Evolutionary conservation across 1,140 invertebrate genomes (phyloP).

Genomic region (Campoletis sonorensis): DNA sequence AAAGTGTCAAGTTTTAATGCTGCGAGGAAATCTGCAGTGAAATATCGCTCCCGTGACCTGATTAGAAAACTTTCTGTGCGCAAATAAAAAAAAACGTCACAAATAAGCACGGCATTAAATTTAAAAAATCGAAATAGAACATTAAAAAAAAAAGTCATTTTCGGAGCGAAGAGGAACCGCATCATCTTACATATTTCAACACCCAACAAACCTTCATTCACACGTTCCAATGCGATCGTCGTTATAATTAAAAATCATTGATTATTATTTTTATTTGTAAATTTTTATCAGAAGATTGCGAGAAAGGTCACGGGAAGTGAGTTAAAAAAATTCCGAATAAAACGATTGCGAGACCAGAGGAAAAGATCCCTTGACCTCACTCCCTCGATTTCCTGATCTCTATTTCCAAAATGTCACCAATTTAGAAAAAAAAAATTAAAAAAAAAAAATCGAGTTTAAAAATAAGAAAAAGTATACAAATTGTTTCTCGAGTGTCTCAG

Average conservation of each 20-base stretch:
- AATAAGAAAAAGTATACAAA: background rate
- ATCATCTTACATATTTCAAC: background rate
- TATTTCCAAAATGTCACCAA: background rate
- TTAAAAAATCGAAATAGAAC: background rate
- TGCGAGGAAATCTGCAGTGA: background rate
- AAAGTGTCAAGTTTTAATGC: conserved; percentile 1
- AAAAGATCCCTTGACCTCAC: conserved; percentile 13
- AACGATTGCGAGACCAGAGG: background rate
- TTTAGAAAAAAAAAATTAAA: background rate
- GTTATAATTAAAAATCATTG: background rate
- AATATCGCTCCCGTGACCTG: conserved; percentile 16
- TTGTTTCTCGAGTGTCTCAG: background rate
- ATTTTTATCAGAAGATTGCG: background rate
- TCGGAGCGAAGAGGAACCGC: conserved; percentile 8
- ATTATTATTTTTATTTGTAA: background rate
- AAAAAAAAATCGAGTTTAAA: too few species aligned
- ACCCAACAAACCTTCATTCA: background rate
- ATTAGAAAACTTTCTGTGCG: conserved; percentile 2
- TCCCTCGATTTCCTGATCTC: conserved; percentile 24
- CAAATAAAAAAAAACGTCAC: background rate
- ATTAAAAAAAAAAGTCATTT: background rate
- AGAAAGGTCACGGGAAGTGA: conserved; percentile 36
- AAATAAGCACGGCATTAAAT: conserved; percentile 9
- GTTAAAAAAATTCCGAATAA: background rate
- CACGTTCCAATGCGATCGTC: background rate